Base-by-base conservation (phyloP, 1,140 invertebrate species). In the Drosophila prosaltans region DNA sequence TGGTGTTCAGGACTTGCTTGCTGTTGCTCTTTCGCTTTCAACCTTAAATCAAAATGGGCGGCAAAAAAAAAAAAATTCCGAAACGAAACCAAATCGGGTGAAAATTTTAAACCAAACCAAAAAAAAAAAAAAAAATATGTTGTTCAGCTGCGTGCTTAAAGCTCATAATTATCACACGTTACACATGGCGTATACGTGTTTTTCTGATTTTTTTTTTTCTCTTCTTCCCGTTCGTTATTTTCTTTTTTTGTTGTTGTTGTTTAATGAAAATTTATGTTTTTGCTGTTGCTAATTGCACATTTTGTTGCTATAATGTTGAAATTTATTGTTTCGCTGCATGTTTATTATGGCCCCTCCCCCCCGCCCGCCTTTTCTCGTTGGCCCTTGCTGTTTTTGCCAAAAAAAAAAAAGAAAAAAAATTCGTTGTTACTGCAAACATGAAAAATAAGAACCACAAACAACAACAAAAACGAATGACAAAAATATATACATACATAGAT, bases 281-380 rank as follows among this genome's bases (percentile, higher is more conserved):
- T 70, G 74, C 81, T 66, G 81, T 48, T 84, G 67, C 81, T 84
- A 84, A 84, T 84, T 84, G 81, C 71, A 85, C 60, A 71, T 68
- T 76, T 84, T 84, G 69, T 64, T 81, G 60, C 65, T 67, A 26
- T 63, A 74, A 68, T 69, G 65, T 72, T 55, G 64, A 81, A 84
- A 84, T 84, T 81, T 84, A 85, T 84, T 74, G 81, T 78, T 77
- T 74, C 68, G 66, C 78, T 85, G 78, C 81, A 85, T 85, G 82
- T 85, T 84, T 81, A 74, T 84, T 85, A 81, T 84, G 45, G 40
- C 32, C 28, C 28, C 4, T 10, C 1, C 8, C 6, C n/a, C 45
- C 26, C 45, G 24, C 21, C 2, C 8, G 21, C 6, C 43, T 1
- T 5, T 7, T 7, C 4, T 36, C 6, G 51, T 30, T 30, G 16